Percentiles rank a stretch among this genome's conserved stretches.
Evolutionary conservation across 2,797 vertebrate species (phyloP).

Genomic region (Malurus splendens): DNA sequence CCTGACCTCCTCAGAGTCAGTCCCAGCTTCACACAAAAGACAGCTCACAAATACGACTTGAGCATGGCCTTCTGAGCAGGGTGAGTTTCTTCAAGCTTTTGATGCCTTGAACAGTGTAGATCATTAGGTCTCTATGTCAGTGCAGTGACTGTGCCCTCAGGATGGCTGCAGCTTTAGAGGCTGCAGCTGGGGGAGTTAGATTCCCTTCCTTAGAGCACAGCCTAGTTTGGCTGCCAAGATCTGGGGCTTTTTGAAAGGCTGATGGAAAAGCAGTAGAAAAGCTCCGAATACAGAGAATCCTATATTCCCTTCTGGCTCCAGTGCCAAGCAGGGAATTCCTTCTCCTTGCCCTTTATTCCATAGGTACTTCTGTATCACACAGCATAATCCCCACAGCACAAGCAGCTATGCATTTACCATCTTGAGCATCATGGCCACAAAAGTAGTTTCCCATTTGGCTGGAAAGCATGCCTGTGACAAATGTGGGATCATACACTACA

Average conservation of each 20-base stretch:
- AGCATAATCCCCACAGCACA: not conserved
- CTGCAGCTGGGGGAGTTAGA: not conserved
- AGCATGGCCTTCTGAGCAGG: not conserved
- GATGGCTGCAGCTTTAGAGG: not conserved
- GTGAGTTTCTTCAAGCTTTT: constrained; percentile 2
- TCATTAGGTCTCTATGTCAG: constrained; percentile 33
- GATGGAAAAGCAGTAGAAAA: not conserved
- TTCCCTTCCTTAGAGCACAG: not conserved
- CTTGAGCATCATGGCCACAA: not conserved
- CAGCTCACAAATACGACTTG: not conserved
- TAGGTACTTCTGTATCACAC: not conserved
- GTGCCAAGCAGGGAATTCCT: not conserved
- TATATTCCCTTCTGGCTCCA: not conserved
- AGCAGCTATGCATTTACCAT: not conserved
- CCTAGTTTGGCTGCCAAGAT: not conserved
- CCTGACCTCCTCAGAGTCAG: constrained; percentile 9
- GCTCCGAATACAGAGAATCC: not conserved
- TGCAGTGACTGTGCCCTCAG: not conserved
- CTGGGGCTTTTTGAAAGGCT: not conserved
- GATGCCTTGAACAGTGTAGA: not conserved
- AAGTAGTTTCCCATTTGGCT: not conserved
- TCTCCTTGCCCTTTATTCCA: not conserved
- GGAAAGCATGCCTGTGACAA: not conserved
- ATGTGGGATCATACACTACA: not conserved
- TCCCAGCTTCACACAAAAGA: not conserved